These are phyloP conservation scores for Rhinichthys osculus DNA, from an alignment of 2,797 vertebrate genomes.

Conservation along the genomic window DNA sequence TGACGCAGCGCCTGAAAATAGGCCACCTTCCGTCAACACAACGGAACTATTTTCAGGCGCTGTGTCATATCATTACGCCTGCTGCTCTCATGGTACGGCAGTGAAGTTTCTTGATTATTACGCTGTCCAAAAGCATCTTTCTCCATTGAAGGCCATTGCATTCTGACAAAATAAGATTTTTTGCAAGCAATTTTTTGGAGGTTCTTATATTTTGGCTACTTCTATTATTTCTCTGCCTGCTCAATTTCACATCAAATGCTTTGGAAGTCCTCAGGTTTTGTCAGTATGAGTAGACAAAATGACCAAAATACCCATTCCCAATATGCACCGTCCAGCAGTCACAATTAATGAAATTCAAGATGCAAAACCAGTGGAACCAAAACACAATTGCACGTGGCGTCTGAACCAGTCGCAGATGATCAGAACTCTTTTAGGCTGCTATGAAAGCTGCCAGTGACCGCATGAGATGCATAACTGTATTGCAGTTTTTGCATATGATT, in stretches of 20 bases:
- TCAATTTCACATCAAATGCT: neutral
- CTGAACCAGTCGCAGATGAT: neutral
- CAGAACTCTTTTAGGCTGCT: neutral
- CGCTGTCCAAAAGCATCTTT: neutral
- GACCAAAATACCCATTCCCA: neutral
- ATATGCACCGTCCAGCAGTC: neutral
- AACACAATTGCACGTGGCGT: slow-evolving; percentile 3
- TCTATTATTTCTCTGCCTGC: neutral
- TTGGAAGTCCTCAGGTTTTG: slow-evolving; percentile 13
- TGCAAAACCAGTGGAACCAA: neutral
- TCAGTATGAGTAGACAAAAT: neutral
- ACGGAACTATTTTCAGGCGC: no score
- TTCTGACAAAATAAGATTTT: neutral
- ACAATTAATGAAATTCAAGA: slow-evolving; percentile 13
- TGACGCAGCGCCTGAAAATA: no score
- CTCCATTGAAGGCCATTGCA: neutral
- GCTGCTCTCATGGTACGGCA: no score
- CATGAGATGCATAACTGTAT: slow-evolving; percentile 5
- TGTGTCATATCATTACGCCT: no score
- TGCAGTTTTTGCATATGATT: neutral
- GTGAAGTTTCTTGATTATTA: no score
- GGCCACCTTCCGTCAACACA: no score
- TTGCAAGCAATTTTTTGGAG: neutral
- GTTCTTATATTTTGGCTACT: neutral
- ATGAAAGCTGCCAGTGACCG: neutral